Evolutionary conservation across 2,797 vertebrate species (phyloP), one percentile per base, ranked within the genome.

Genomic region (Zalophus californianus): DNA sequence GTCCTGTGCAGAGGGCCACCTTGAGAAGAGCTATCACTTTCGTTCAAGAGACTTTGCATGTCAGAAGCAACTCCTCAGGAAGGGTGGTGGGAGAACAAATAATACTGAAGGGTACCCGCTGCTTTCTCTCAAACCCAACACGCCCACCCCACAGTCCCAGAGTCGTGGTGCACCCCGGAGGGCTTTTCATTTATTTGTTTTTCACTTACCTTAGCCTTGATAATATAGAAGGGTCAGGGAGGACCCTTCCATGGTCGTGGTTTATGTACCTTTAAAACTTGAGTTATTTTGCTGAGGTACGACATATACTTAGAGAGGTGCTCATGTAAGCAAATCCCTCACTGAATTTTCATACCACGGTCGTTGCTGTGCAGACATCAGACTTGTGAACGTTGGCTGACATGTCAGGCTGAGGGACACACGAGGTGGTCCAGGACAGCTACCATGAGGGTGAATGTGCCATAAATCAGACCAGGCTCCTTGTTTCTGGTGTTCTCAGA

Each of bases 111-210:
- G 11, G 62, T 14, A 5, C 12, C 4, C 0, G 3, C 52, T 18
- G 12, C 18, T 52, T 0, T 56, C 68, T 92, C 50, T n/a, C 72
- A 73, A 4, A 14, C 15, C 23, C 3, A 68, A 29, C 16, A 20
- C 0, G 0, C 0, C 13, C 1, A 2, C 9, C 52, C 5, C 23
- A 1, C n/a, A 80, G 15, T 27, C 20, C 35, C 29, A 75, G 25
- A 14, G 8, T 50, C 50, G 16, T 32, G 32, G 73, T 5, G 16
- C 2, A 7, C 11, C 7, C 2, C 13, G 32, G 9, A 68, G n/a
- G 60, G 29, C 48, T 20, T 66, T 54, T 38, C 14, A 41, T 78
- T 78, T 68, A 25, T 75, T 86, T 80, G 29, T 78, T 62, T 85
- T 88, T 5, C 50, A 60, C 66, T 77, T 52, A 44, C n/a, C 80